Conservation (phyloP, 2,113 vertebrate species). For the Proterorhinus semilunaris region DNA sequence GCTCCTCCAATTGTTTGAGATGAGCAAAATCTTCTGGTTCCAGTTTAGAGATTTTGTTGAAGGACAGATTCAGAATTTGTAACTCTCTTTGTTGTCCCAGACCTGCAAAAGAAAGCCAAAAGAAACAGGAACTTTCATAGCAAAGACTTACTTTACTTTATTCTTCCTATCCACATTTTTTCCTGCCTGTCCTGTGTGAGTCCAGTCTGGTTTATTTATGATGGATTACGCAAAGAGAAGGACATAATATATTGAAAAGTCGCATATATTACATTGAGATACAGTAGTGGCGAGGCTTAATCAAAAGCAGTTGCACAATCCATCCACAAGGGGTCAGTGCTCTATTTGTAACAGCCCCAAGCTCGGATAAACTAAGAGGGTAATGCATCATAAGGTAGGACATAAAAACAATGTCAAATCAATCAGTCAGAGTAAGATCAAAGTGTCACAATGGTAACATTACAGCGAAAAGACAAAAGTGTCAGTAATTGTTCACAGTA, state of each 20-base stretch:
- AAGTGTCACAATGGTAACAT: neutral
- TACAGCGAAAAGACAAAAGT: no score
- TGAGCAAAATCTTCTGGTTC: conserved; percentile 67
- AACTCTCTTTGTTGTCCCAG: conserved; percentile 63
- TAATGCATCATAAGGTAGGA: neutral
- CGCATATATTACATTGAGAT: neutral
- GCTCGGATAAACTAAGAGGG: neutral
- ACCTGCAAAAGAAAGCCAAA: conserved; percentile 49
- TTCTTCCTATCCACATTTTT: no score
- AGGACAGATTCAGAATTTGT: conserved; percentile 78
- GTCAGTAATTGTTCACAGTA: conserved; percentile 23
- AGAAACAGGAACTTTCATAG: no score
- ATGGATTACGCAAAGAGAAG: no score
- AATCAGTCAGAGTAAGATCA: neutral
- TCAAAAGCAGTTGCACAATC: neutral
- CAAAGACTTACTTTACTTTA: no score
- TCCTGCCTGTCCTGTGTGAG: no score
- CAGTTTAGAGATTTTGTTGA: conserved; percentile 79
- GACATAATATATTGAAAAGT: neutral
- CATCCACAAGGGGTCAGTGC: neutral
- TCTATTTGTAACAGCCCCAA: neutral
- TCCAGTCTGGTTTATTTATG: no score
- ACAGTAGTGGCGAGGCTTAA: neutral
- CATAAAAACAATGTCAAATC: neutral
- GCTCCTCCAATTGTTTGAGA: conserved; percentile 74